These are phyloP conservation scores for Centruroides vittatus DNA, from an alignment of 1,140 invertebrate genomes.

Conservation along the genomic window DNA sequence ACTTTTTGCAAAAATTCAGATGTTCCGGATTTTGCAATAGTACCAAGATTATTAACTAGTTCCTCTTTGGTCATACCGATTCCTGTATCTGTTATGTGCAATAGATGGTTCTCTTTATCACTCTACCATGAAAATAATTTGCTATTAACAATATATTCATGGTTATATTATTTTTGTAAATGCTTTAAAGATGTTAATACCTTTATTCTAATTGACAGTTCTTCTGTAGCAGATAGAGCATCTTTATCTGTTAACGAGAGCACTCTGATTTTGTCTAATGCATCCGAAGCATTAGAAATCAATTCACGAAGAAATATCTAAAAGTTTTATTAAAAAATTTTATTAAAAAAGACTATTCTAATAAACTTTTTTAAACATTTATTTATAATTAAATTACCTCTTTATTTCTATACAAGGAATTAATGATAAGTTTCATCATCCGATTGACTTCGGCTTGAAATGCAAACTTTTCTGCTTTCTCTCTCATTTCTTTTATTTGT, in stretches of 20 bases:
- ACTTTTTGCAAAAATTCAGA: conserved; percentile 94
- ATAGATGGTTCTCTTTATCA: conserved; percentile 84
- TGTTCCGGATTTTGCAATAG: conserved; percentile 98
- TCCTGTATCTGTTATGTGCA: conserved; percentile 93
- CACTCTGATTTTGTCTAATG: conserved; percentile 86
- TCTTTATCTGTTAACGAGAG: conserved; percentile 74
- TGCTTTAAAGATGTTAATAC: conserved; percentile 20
- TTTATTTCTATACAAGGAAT: conserved; percentile 99
- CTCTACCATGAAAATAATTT: conserved; percentile 33
- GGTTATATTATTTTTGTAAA: no score
- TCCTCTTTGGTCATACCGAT: conserved; percentile 96
- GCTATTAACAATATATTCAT: no score
- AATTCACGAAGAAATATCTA: conserved; percentile 94
- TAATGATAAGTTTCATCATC: conserved; percentile 97
- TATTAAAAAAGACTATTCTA: conserved; percentile 53
- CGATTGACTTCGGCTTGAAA: conserved; percentile 95
- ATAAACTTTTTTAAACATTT: neutral
- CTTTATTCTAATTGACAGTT: conserved; percentile 86
- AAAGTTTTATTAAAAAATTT: conserved; percentile 48
- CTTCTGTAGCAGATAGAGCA: conserved; percentile 54
- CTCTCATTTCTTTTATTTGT: conserved; percentile 79
- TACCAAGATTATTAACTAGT: conserved; percentile 91
- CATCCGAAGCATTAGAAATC: conserved; percentile 78
- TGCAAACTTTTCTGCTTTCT: conserved; percentile 47
- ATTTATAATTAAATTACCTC: conserved; percentile 35